phyloP scores from a whole-genome alignment of 2,888 invertebrate species.

The Eustalomyia histrio region DNA sequence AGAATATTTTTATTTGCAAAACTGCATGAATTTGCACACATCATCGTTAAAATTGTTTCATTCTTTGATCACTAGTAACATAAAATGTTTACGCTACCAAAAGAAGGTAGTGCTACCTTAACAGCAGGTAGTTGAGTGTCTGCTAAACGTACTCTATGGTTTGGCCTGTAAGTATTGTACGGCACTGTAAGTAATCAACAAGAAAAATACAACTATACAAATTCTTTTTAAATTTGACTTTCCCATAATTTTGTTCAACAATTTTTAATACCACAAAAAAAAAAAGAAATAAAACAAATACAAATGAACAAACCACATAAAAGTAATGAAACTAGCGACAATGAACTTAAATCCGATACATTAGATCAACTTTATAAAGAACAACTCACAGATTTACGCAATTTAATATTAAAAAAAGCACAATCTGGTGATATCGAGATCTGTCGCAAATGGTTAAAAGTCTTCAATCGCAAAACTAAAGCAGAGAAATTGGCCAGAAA shows the following conservation, averaged over 20 bases:
- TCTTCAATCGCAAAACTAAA: conserved; percentile 69
- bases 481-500: conserved; percentile 74
- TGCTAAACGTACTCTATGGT: too few relatives aligned
- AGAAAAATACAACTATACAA: too few relatives aligned
- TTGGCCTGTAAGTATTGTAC: too few relatives aligned
- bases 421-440: conserved; percentile 68
- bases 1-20: too few relatives aligned
- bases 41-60: too few relatives aligned
- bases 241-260: neutral
- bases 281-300: conserved; percentile 15
- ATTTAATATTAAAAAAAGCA: conserved; percentile 67
- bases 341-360: conserved; percentile 66
- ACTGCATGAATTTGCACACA: too few relatives aligned
- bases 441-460: conserved; percentile 73
- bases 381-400: conserved; percentile 68
- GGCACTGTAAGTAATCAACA: too few relatives aligned
- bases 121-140: too few relatives aligned
- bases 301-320: conserved; percentile 8
- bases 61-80: too few relatives aligned
- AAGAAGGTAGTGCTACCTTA: too few relatives aligned
- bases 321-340: conserved; percentile 65
- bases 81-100: too few relatives aligned
- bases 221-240: neutral
- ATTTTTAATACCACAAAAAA: too few relatives aligned
- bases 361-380: conserved; percentile 70